Evolutionary conservation across 2,888 invertebrate species (phyloP), one percentile per base, ranked within the genome.

Genomic region (Sthenelais limicola): DNA sequence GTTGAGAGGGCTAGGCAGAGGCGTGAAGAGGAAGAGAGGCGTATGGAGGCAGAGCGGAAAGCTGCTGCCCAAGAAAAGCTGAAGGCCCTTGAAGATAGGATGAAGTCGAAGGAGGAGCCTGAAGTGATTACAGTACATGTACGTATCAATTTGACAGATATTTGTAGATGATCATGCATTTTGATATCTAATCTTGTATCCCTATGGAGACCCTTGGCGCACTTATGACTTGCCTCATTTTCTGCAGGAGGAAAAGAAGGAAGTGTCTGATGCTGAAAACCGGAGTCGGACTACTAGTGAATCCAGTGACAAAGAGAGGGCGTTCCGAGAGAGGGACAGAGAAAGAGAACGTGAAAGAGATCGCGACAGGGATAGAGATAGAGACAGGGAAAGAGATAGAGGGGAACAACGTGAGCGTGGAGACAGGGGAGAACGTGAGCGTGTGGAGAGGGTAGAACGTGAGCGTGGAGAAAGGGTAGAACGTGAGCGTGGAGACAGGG

Each of bases 21-120:
- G 33, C 93, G 95, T 81, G 95, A 95, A 83, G 95, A 96, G 83
- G 96, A 95, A 84, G 95, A 96, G 83, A 93, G 94, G 74, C 79
- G 79, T 47, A 82, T 83, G 69, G 85, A 85, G 62, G 76, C 79
- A 4, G 84, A 85, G 49, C 75, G 83, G 52, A 92, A 91, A 80
- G 84, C 84, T 32, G 86, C 91, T 88, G 86, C 92, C 28, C 91
- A 91, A 49, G 92, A 92, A 80, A 93, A 93, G 82, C 86, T 93
- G 72, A 91, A 91, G 81, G 91, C 91, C 82, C 87, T 93, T 3
- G 92, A 93, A 81, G 92, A 92, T 33, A 51, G 68, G 43, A 30
- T 73, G 38, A 62, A 62, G 4, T 26, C 38, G 24, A 62, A 68
- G 18, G 73, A 66, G 1, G 73, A 74, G 43, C 28, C 12, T 12